Percentiles rank a stretch among this genome's conserved stretches.
Conservation (phyloP, 2,888 invertebrate species). For the Corbicula japonica region DNA sequence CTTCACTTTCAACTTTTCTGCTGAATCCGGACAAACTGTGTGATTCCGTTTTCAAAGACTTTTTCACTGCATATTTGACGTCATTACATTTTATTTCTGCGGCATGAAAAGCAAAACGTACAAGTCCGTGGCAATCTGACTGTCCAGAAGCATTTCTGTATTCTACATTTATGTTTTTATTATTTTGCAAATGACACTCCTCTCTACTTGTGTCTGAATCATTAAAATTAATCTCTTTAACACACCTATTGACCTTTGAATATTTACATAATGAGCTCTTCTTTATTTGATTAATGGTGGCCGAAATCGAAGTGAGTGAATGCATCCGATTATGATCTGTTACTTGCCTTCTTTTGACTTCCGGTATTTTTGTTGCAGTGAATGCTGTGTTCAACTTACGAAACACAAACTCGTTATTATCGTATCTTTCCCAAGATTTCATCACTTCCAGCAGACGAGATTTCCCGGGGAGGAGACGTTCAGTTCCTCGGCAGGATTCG, state of each 20-base stretch:
- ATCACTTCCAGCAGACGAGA: constrained; percentile 38
- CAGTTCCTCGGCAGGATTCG: constrained; percentile 54
- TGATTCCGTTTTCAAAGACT: not conserved
- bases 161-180: too few species aligned
- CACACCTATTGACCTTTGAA: too few species aligned
- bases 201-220: too few species aligned
- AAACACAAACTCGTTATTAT: constrained; percentile 38
- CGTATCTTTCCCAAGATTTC: constrained; percentile 46
- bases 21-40: not conserved
- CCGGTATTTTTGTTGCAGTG: constrained; percentile 40
- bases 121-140: too few species aligned
- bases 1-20: not conserved
- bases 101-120: too few species aligned
- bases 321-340: not conserved
- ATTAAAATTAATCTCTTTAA: too few species aligned
- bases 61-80: not conserved
- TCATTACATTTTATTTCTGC: too few species aligned
- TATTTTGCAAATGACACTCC: too few species aligned
- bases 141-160: too few species aligned
- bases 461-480: constrained; percentile 49
- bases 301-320: not conserved
- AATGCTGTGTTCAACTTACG: constrained; percentile 39
- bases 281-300: too few species aligned
- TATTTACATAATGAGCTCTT: too few species aligned
- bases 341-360: constrained; percentile 44